Percentiles rank a stretch among this genome's conserved stretches.
Evolutionary conservation across 2,113 vertebrate genomes (phyloP).

Genomic region (Hystrix cristata): DNA sequence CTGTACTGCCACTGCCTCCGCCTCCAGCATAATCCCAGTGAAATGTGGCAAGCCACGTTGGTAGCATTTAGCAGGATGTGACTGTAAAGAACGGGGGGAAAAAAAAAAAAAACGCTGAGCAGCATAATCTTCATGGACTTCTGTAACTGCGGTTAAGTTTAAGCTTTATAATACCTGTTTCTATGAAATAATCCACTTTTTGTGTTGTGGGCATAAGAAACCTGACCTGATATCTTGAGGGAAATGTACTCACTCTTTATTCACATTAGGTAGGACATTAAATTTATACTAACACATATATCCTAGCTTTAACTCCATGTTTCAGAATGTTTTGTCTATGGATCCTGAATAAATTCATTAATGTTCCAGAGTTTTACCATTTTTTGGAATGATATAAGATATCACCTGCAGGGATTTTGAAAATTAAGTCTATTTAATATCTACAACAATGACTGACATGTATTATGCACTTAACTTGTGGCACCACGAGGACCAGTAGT

Average conservation of each 20-base stretch:
- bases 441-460: neutral
- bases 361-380: neutral
- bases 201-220: neutral
- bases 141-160: neutral
- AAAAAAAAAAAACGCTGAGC: neutral
- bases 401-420: neutral
- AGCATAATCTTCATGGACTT: neutral
- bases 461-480: neutral
- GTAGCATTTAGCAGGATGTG: neutral
- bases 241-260: neutral
- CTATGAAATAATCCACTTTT: neutral
- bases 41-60: neutral
- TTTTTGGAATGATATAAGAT: neutral
- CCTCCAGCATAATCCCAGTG: neutral
- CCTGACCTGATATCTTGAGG: neutral
- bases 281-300: neutral
- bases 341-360: neutral
- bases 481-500: neutral
- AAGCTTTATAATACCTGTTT: neutral
- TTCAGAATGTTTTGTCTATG: neutral
- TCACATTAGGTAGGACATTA: neutral
- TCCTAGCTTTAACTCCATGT: neutral
- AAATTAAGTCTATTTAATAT: neutral
- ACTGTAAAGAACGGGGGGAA: neutral
- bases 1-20: neutral